These are phyloP conservation scores for Nowickia ferox DNA, from an alignment of 2,888 invertebrate genomes.

Conservation along the genomic window DNA sequence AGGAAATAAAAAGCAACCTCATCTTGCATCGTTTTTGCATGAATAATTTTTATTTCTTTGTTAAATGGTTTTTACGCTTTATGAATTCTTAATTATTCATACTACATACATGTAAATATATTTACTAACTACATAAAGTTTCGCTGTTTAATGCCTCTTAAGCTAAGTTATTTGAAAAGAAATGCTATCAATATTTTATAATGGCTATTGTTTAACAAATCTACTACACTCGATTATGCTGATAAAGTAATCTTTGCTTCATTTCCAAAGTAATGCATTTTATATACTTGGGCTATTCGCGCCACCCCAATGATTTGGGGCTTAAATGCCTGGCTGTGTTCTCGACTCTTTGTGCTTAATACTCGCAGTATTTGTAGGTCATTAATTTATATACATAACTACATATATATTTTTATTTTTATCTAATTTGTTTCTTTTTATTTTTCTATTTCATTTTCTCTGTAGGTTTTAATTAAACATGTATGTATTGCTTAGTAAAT, in stretches of 20 bases:
- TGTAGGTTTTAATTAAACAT: conserved; percentile 55
- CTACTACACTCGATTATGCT: background rate
- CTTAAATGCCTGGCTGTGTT: background rate
- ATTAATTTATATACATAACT: conserved; percentile 16
- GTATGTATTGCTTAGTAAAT: conserved; percentile 37
- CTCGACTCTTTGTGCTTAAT: conserved; percentile 21
- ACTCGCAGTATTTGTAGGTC: conserved; percentile 53
- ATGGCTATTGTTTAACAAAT: conserved; percentile 24
- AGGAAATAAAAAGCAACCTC: conserved; percentile 3
- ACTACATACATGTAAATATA: background rate
- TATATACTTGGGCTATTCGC: background rate
- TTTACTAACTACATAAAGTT: conserved; percentile 31
- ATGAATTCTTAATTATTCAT: conserved; percentile 59
- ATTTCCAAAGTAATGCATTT: conserved; percentile 14
- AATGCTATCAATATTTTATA: conserved; percentile 23
- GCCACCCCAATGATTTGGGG: conserved; percentile 7
- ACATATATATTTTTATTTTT: conserved; percentile 1
- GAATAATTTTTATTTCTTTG: conserved; percentile 54
- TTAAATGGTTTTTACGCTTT: conserved; percentile 50
- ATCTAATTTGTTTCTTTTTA: conserved; percentile 36
- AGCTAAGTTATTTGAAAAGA: background rate
- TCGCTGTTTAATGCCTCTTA: background rate
- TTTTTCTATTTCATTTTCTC: conserved; percentile 47
- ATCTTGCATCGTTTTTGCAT: conserved; percentile 41
- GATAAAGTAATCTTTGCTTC: conserved; percentile 24